These are phyloP conservation scores for Eurytoma adleriae DNA, from an alignment of 2,888 invertebrate genomes.

Conservation along the genomic window DNA sequence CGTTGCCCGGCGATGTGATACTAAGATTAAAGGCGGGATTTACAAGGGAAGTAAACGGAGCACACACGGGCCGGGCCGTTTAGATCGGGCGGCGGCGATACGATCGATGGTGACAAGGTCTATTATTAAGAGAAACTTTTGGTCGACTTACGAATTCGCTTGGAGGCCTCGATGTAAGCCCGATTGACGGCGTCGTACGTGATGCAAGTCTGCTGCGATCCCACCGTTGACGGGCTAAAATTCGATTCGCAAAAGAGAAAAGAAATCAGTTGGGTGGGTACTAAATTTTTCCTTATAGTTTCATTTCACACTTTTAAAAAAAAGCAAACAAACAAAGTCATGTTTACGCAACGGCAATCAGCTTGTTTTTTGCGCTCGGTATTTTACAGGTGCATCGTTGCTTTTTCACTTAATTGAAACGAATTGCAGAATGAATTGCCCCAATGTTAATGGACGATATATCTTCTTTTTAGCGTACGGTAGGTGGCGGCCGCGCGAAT, in stretches of 20 bases:
- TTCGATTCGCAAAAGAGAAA: neutral
- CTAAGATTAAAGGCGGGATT: neutral
- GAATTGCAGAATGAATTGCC: neutral
- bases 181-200: slow-evolving; percentile 93
- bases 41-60: neutral
- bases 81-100: slow-evolving; percentile 6
- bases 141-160: slow-evolving; percentile 88
- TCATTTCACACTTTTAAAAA: slow-evolving; percentile 16
- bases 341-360: neutral
- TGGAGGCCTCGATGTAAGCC: slow-evolving; percentile 91
- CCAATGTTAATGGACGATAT: neutral
- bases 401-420: neutral
- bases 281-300: neutral
- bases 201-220: slow-evolving; percentile 85
- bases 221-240: slow-evolving; percentile 76
- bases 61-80: neutral
- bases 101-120: slow-evolving; percentile 12
- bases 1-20: neutral
- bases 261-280: neutral
- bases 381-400: neutral
- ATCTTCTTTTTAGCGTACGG: slow-evolving; percentile 4
- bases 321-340: slow-evolving; percentile 14
- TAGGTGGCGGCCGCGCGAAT: neutral
- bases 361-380: neutral
- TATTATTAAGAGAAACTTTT: slow-evolving; percentile 42